Evolutionary conservation across 2,113 vertebrate genomes (phyloP).

Genomic region (Isurus oxyrinchus): DNA sequence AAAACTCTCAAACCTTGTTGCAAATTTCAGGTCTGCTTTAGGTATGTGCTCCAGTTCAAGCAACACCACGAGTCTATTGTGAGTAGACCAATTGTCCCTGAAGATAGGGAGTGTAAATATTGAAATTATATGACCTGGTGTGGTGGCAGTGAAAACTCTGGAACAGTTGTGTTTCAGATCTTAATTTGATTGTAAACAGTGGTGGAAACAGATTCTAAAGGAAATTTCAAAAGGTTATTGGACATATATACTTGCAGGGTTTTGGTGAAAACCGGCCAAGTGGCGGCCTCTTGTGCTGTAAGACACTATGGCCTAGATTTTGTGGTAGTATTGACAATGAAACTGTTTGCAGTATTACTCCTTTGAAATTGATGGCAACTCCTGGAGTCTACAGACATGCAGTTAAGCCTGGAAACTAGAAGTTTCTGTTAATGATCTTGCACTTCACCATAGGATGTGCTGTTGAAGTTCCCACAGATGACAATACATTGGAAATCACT

Average conservation of each 20-base stretch:
- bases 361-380: neutral
- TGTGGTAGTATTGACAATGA: neutral
- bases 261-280: neutral
- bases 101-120: neutral
- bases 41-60: neutral
- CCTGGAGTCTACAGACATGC: neutral
- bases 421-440: neutral
- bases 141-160: neutral
- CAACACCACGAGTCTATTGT: neutral
- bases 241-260: neutral
- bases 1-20: neutral
- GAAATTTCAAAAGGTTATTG: neutral
- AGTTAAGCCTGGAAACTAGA: neutral
- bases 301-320: neutral
- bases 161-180: neutral
- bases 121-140: neutral
- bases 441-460: neutral
- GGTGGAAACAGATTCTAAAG: neutral
- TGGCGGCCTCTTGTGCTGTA: neutral
- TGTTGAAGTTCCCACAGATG: neutral
- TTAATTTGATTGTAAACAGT: neutral
- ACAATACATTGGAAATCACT: neutral
- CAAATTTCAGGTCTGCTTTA: neutral
- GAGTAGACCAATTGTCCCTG: neutral
- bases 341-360: neutral